phyloP scores from a whole-genome alignment of 2,113 vertebrate genomes.

The Lycocorax pyrrhopterus region DNA sequence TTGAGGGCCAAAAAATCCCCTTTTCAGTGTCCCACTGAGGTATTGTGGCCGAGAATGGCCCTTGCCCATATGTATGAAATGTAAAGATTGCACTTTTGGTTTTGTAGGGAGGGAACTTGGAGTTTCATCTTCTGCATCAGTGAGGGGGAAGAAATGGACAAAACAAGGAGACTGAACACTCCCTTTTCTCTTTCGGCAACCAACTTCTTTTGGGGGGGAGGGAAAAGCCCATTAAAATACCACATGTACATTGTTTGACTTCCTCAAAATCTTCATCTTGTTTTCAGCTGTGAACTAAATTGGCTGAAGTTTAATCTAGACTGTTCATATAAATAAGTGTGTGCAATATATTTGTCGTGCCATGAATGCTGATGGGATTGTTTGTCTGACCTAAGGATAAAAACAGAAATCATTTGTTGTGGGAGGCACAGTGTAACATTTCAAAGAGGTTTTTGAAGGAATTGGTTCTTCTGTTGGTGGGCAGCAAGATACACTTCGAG shows the following conservation, averaged over 20 bases:
- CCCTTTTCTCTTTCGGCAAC: not conserved
- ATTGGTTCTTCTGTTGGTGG: not conserved
- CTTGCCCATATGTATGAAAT: not conserved
- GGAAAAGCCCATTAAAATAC: not conserved
- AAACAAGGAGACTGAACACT: not conserved
- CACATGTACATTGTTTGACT: not conserved
- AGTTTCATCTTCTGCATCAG: not conserved
- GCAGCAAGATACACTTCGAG: not conserved
- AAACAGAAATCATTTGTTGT: not conserved
- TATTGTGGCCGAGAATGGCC: not conserved
- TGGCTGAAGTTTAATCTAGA: not conserved
- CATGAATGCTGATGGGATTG: not conserved
- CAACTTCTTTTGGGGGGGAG: not conserved
- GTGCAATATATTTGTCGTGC: not conserved
- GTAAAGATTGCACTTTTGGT: not conserved
- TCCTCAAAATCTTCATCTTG: not conserved
- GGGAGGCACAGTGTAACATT: not conserved
- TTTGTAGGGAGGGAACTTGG: not conserved
- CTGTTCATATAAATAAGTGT: not conserved
- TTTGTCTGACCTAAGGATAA: not conserved
- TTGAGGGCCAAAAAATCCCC: not conserved
- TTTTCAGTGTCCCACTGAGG: not conserved
- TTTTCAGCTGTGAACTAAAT: not conserved
- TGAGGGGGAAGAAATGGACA: not conserved
- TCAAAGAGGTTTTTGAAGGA: not conserved